These are phyloP conservation scores for Volucella bombylans DNA, from an alignment of 2,888 invertebrate species.

Conservation along the genomic window DNA sequence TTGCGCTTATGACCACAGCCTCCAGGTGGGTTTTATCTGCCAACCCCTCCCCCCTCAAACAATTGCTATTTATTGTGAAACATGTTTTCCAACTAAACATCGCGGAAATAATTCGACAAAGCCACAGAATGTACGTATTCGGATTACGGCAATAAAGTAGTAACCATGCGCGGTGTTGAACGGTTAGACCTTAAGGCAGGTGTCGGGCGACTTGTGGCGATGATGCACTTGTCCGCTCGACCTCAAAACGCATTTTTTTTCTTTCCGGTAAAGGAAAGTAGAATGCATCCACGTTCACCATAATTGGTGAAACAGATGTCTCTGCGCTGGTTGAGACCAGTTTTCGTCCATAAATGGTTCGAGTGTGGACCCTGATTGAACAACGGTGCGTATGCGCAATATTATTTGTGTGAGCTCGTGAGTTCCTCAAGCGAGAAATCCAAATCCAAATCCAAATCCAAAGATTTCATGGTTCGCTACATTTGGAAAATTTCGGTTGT, in stretches of 20 bases:
- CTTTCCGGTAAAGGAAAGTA: neutral
- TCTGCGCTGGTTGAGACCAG: neutral
- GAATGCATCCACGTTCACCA: conserved; percentile 38
- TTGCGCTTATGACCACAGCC: conserved; percentile 62
- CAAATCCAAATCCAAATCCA: conserved; percentile 25
- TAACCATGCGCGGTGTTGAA: neutral
- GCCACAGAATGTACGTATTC: conserved; percentile 59
- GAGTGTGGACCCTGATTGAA: neutral
- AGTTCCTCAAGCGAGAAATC: conserved; percentile 40
- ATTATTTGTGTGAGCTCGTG: neutral
- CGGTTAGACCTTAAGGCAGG: conserved; percentile 20
- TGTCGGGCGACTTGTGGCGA: conserved; percentile 39
- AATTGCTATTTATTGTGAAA: conserved; percentile 61
- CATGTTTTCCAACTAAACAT: conserved; percentile 54
- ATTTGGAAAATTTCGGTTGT: neutral
- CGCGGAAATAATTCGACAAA: conserved; percentile 70
- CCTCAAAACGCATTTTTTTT: conserved; percentile 67
- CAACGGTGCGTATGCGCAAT: conserved; percentile 57
- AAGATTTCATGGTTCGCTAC: conserved; percentile 28
- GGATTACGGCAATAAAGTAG: conserved; percentile 50
- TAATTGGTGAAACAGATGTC: conserved; percentile 42
- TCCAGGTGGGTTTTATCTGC: conserved; percentile 19
- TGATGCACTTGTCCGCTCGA: conserved; percentile 59
- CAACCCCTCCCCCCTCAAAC: conserved; percentile 1
- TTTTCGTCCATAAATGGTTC: conserved; percentile 18